Evolutionary conservation across 2,113 vertebrate species (phyloP), one percentile per base, ranked within the genome.

Genomic region (Aix galericulata): DNA sequence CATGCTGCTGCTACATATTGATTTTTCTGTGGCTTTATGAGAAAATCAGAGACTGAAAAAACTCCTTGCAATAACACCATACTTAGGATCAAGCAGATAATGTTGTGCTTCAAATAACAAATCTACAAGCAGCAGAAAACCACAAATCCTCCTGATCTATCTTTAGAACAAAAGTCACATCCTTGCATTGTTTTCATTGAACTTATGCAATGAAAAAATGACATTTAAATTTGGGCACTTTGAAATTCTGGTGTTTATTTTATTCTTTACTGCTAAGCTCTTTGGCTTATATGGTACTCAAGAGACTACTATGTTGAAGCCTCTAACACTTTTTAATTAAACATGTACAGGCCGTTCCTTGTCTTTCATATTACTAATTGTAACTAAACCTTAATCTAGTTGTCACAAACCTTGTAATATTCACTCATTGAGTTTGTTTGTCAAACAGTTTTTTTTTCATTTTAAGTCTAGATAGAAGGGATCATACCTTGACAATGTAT

Each of bases 101-200:
- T 67, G 36, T 3, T 80, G 81, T 63, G 69, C 91, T 76, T n/a
- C 58, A 29, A 81, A 34, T 79, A 44, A 69, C 74, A 46, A 69
- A 82, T 3, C 36, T 4, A 40, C 60, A 66, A 56, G 88, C 86
- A 89, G 92, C 95, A 94, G 86, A 93, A 89, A 96, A 80, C 91
- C 95, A 29, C 96, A 91, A 20, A 67, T 91, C 90, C 3, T 55
- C 94, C 88, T 10, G 40, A n/a, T 86, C 93, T 93, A 93, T 94
- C 89, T 96, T 95, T 96, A 92, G 95, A 96, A 75, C 92, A 38
- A 66, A 96, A 95, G 94, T 97, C 95, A 96, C 93, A 96, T 96
- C 96, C 94, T 96, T 82, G 89, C 93, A 96, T 96, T 96, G 95
- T 97, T 96, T 73, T 92, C 95, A 92, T 48, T 96, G 92, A 91